Evolutionary conservation across 2,797 vertebrate species (phyloP), one percentile per base, ranked within the genome.

Genomic region (Nyctibius grandis): DNA sequence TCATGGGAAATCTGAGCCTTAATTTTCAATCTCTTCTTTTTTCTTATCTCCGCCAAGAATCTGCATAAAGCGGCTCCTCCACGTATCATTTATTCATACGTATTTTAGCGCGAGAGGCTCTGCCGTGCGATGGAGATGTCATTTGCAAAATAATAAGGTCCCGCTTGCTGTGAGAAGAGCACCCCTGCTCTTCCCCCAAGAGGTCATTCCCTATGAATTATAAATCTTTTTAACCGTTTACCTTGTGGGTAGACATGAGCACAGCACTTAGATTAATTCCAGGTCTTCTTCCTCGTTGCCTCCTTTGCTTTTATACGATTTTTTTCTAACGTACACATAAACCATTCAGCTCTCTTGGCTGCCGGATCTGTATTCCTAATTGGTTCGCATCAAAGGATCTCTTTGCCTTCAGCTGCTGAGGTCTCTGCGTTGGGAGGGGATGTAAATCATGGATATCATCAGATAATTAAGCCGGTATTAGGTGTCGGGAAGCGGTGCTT

Each of bases 101-200:
- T 88, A 22, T 92, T 94, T 95, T 85, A 82, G 83, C n/a, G 1
- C 3, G 47, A 80, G 85, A 91, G 53, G 74, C 83, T 89, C 56
- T 88, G 67, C 51, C 85, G 84, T 18, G 33, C 38, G 50, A 96
- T 64, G 78, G 93, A 98, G 94, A 94, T 96, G 79, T 94, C 95
- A 95, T 97, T 95, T 97, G 95, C 91, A 95, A 95, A 96, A 94
- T 96, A 96, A 97, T 97, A 97, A 89, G 68, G 94, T 91, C 93
- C 95, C 20, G 16, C 82, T 53, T 87, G 89, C 94, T 68, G 93
- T 85, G 68, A 95, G 73, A 45, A 72, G 83, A 88, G 88, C 88
- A 92, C 63, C 91, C 67, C 73, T 56, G 4, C 65, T 83, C 78
- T 67, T 83, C 72, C 73, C 95, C 88, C 79, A 36, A 17, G 59